Evolutionary conservation across 2,797 vertebrate genomes (phyloP).

Genomic region (Sternotherus odoratus): DNA sequence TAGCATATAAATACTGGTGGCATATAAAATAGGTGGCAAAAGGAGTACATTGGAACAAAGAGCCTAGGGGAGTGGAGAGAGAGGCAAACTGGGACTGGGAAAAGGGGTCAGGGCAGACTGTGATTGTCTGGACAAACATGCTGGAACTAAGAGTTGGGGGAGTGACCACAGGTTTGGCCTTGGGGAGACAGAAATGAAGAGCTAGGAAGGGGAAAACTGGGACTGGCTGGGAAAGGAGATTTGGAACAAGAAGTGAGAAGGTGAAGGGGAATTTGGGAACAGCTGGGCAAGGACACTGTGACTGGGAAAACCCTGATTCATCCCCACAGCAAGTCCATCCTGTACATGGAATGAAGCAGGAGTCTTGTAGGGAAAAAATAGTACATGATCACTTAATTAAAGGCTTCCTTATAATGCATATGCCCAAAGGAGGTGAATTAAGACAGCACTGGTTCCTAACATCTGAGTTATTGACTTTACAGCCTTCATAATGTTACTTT

Average conservation of each 20-base stretch:
- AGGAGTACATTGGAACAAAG: background rate
- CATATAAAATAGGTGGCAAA: too few relatives aligned
- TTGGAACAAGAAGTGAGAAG: background rate
- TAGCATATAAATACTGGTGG: background rate
- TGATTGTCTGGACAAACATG: background rate
- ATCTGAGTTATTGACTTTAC: background rate
- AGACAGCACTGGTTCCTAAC: background rate
- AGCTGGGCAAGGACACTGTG: background rate
- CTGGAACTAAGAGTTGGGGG: background rate
- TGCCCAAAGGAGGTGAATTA: background rate
- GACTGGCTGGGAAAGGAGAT: background rate
- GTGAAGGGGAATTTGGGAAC: background rate
- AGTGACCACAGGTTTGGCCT: background rate
- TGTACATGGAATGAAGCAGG: background rate
- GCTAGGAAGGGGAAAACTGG: background rate
- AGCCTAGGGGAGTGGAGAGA: background rate
- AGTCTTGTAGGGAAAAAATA: background rate
- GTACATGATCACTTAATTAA: background rate
- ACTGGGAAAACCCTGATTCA: rapidly evolving
- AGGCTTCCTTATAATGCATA: background rate
- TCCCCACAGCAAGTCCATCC: background rate
- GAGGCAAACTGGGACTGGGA: background rate
- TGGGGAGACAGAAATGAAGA: background rate
- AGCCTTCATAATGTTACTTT: background rate
- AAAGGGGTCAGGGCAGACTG: background rate